Base-by-base conservation (phyloP, 2,113 vertebrate species). In the Chaenocephalus aceratus region DNA sequence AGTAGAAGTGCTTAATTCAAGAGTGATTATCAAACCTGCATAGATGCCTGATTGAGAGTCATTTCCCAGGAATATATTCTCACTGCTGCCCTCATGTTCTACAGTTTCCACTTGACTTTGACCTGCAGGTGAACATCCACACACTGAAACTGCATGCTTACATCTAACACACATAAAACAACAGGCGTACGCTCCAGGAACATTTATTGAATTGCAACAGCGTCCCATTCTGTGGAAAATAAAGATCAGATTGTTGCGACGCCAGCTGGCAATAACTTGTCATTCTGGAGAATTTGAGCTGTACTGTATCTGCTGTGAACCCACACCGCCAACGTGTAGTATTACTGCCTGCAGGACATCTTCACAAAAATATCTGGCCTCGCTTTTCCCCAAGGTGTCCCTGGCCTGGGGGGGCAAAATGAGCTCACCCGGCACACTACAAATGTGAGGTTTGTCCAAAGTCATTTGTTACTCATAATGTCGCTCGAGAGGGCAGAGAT, bases 231-330 rank as follows among this genome's bases (percentile, higher is more conserved):
- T 70, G 45, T 57, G 2, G 18, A 12, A 62, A 15, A 69, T 48
- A 69, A 71, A 78, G 9, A 69, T 23, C 11, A 69, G 51, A 51
- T 45, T 88, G 64, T 59, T 63, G 68, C 59, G 48, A 34, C 3
- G n/a, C 15, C 36, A 77, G 36, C n/a, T 3, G 5, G 4, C 34
- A 11, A 13, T 46, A 49, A 56, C 71, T 16, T 82, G 41, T 65
- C 8, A 7, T 23, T 36, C 21, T 52, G 34, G 34, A 75, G 76
- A 88, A 89, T 41, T 51, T 70, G 86, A 91, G 70, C 83, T 64
- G 66, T 5, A 67, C 10, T 86, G 88, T 89, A 82, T 89, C 87
- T 72, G 59, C 59, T 79, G 70, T 82, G 82, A 86, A 87, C 72
- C 21, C 41, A 46, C 46, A 45, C 26, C 0, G 0, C 52, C 61